Conservation (phyloP, 2,797 vertebrate species). For the Uromys caudimaculatus region DNA sequence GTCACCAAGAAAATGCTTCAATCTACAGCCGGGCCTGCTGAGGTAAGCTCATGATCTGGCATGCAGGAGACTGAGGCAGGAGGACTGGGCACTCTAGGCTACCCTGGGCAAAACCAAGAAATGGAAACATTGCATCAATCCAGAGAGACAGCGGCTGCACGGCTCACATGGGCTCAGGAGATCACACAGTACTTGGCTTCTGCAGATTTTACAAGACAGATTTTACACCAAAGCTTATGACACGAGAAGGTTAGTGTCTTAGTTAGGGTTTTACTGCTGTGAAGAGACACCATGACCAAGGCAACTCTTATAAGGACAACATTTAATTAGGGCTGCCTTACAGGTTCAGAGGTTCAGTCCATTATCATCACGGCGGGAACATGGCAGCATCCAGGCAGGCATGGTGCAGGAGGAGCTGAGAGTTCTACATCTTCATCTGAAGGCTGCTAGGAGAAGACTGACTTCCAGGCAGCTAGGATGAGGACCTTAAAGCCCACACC, state of each 20-base stretch:
- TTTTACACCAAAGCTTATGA: background rate
- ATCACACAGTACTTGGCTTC: background rate
- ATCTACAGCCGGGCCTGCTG: background rate
- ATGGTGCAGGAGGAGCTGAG: too few relatives aligned
- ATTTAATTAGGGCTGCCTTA: too few relatives aligned
- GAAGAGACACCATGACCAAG: too few relatives aligned
- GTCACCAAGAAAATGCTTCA: background rate
- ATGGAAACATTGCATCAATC: background rate
- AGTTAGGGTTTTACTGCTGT: too few relatives aligned
- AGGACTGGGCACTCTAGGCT: background rate
- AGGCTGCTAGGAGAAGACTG: too few relatives aligned
- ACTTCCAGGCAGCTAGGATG: too few relatives aligned
- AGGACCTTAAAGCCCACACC: too few relatives aligned
- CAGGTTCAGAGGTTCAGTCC: too few relatives aligned
- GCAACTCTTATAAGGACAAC: too few relatives aligned
- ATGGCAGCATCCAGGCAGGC: too few relatives aligned
- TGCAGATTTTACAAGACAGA: background rate
- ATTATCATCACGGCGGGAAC: too few relatives aligned
- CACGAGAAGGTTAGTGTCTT: background rate
- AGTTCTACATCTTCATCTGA: too few relatives aligned
- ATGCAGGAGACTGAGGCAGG: background rate
- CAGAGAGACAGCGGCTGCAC: background rate
- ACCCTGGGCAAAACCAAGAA: background rate
- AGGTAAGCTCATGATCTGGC: background rate
- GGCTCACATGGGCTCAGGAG: rapidly evolving